A percentile compares a stretch with the other conserved stretches of the same genome.
Evolutionary conservation across 2,888 invertebrate genomes (phyloP).

Genomic region (Pachliopta kotzebuea): DNA sequence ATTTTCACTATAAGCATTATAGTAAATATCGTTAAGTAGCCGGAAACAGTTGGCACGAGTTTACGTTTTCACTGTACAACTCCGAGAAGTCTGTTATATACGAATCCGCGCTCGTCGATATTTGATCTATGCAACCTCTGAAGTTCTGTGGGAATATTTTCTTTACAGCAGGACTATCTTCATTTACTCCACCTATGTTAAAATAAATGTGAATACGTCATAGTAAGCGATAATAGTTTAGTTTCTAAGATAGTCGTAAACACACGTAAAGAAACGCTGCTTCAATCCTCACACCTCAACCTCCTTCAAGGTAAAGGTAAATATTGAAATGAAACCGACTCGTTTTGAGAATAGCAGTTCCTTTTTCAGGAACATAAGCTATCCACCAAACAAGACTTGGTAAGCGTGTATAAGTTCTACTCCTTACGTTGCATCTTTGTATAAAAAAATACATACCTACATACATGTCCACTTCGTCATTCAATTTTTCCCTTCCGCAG

Average conservation of each 20-base stretch:
- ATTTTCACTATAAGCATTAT: neutral
- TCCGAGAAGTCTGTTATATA: slow-evolving; percentile 58
- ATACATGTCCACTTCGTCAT: slow-evolving; percentile 56
- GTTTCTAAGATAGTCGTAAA: too few species aligned
- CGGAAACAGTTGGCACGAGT: slow-evolving; percentile 70
- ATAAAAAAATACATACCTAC: slow-evolving; percentile 48
- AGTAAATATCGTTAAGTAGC: slow-evolving; percentile 41
- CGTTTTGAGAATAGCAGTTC: neutral
- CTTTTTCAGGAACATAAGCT: too few species aligned
- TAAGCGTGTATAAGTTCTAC: neutral
- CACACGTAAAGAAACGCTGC: too few species aligned
- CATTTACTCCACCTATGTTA: slow-evolving; percentile 76
- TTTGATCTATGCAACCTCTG: slow-evolving; percentile 81
- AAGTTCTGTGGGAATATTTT: slow-evolving; percentile 78
- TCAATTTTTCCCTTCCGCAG: slow-evolving; percentile 43
- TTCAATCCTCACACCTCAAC: too few species aligned
- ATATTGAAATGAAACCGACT: too few species aligned
- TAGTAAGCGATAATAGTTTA: too few species aligned
- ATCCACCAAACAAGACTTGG: neutral
- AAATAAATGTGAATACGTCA: neutral
- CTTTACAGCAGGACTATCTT: slow-evolving; percentile 61
- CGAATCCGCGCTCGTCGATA: slow-evolving; percentile 62
- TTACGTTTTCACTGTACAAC: slow-evolving; percentile 69
- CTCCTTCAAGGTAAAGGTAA: too few species aligned
- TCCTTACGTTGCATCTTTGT: neutral